Evolutionary conservation across 2,113 vertebrate genomes (phyloP).

Genomic region (Phaethornis superciliosus): DNA sequence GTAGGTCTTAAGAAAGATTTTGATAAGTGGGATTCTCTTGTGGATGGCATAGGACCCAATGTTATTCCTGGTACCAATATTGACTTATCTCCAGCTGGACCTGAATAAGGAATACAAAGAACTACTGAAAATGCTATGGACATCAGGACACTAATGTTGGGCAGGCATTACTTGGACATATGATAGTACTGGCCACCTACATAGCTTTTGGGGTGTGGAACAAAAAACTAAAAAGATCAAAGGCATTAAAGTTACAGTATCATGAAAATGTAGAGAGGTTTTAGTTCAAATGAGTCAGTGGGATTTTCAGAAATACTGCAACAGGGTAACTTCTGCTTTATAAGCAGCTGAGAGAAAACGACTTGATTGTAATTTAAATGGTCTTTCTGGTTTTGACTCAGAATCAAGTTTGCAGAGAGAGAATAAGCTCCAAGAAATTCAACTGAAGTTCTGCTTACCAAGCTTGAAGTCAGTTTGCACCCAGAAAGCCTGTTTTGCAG

Average conservation of each 20-base stretch:
- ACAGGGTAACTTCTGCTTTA: background rate
- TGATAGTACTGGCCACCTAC: background rate
- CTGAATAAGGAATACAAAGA: background rate
- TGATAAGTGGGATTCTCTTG: conserved; percentile 86
- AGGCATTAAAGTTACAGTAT: background rate
- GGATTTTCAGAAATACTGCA: background rate
- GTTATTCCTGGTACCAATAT: conserved; percentile 88
- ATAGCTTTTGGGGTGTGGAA: background rate
- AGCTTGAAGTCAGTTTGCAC: background rate
- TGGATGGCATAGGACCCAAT: conserved; percentile 87
- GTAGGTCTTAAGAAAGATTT: conserved; percentile 87
- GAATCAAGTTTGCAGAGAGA: background rate
- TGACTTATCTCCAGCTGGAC: conserved; percentile 51
- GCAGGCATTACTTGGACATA: background rate
- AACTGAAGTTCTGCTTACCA: background rate
- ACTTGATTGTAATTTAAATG: background rate
- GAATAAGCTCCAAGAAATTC: background rate
- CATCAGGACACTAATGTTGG: background rate
- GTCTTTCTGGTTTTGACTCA: background rate
- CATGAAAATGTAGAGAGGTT: background rate
- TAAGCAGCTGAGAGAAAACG: background rate
- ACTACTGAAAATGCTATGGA: background rate
- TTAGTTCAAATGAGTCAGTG: background rate
- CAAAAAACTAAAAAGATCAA: no score
- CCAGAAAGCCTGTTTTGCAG: background rate